Conservation (phyloP, 1,140 invertebrate genomes). For the Drosophila subobscura region DNA sequence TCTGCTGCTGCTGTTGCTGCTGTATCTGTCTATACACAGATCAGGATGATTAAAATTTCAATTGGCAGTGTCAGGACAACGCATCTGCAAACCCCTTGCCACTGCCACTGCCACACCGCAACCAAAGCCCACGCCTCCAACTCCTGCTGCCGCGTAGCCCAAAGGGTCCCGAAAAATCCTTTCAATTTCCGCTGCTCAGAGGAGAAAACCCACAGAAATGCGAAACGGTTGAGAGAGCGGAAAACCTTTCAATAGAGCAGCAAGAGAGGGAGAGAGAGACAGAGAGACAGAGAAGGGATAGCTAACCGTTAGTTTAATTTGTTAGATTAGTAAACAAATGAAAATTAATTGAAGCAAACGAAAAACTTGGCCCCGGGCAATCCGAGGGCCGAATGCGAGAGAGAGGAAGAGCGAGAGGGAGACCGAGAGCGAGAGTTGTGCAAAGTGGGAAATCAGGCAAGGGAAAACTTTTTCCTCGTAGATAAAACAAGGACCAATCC, state of each 20-base stretch:
- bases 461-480: conserved; percentile 68
- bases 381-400: background rate
- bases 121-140: conserved; percentile 1
- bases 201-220: conserved; percentile 22
- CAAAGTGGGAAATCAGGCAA: conserved; percentile 15
- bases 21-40: conserved; percentile 23
- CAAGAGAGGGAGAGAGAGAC: background rate
- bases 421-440: background rate
- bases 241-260: conserved; percentile 23
- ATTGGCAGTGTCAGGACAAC: conserved; percentile 51
- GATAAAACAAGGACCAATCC: conserved; percentile 58
- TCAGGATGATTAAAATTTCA: conserved; percentile 53
- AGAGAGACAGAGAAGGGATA: conserved; percentile 1
- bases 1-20: background rate
- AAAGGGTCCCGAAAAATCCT: conserved; percentile 43
- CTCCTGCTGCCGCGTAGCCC: too few species aligned
- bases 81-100: conserved; percentile 28
- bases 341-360: conserved; percentile 82
- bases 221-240: conserved; percentile 24
- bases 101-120: conserved; percentile 5
- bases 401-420: conserved; percentile 18
- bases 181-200: conserved; percentile 53
- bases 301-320: conserved; percentile 81
- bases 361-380: conserved; percentile 75
- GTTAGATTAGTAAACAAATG: conserved; percentile 82